Conservation (phyloP, 2,797 vertebrate species). For the Arctocebus calabarensis region DNA sequence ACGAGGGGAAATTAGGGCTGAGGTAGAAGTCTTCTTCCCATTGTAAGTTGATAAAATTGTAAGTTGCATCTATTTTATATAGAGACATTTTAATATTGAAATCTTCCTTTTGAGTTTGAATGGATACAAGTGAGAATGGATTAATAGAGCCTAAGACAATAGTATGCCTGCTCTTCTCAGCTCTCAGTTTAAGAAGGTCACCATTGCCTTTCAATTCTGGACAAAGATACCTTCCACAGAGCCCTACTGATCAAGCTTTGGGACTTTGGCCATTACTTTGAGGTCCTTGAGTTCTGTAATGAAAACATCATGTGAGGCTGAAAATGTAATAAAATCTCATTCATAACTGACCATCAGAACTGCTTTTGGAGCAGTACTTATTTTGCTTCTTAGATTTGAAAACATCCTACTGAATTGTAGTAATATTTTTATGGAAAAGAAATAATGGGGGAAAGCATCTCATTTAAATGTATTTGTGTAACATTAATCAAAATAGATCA, state of each 20-base stretch:
- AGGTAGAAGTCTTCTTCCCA: too few species aligned
- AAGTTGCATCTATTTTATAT: neutral
- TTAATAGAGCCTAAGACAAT: slow-evolving; percentile 11
- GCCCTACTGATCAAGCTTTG: neutral
- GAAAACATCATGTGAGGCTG: slow-evolving; percentile 35
- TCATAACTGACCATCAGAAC: slow-evolving; percentile 9
- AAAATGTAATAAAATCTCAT: slow-evolving; percentile 59
- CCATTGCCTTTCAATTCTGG: slow-evolving; percentile 25
- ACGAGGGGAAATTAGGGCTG: too few species aligned
- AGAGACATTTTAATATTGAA: slow-evolving; percentile 52
- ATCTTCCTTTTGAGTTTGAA: slow-evolving; percentile 54
- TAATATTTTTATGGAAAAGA: slow-evolving; percentile 43
- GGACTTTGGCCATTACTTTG: slow-evolving; percentile 33
- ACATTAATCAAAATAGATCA: slow-evolving; percentile 42
- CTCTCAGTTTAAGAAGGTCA: neutral
- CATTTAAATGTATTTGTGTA: slow-evolving; percentile 43
- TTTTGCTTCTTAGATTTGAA: slow-evolving; percentile 58
- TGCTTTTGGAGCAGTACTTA: slow-evolving; percentile 30
- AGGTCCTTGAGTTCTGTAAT: slow-evolving; percentile 6
- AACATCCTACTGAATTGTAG: slow-evolving; percentile 3
- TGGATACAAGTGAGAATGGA: neutral
- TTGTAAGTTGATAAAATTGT: too few species aligned
- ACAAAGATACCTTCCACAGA: neutral
- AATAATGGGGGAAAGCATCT: slow-evolving; percentile 30
- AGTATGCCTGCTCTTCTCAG: neutral